Evolutionary conservation across 2,797 vertebrate genomes (phyloP), one percentile per base, ranked within the genome.

Genomic region (Danio albolineatus): DNA sequence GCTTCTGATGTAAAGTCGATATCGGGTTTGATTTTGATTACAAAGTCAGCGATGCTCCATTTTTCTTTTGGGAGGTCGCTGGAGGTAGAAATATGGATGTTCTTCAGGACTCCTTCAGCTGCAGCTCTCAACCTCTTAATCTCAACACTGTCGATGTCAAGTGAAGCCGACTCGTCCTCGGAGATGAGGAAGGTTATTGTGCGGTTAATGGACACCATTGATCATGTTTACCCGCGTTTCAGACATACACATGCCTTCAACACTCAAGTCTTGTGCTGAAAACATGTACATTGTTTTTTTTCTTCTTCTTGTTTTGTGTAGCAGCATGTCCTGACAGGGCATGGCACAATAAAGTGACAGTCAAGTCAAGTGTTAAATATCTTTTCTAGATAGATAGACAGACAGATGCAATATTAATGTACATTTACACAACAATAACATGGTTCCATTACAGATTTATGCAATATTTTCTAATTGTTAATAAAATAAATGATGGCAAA

Each of bases 61-160:
- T 65, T 59, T 65, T 57, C 62, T 49, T 76, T 56, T 28, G 21
- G 48, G 48, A 81, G 65, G 57, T 57, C 10, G 53, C 49, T n/a
- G 10, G 38, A 16, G 43, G 28, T 77, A 66, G 72, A 75, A 61
- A 49, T 46, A 77, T 72, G 59, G 51, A 17, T 53, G 28, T 78
- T 82, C 53, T 77, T 78, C 51, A 77, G 46, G 65, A 49, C 51
- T 43, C 43, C 10, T 59, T 72, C 16, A 57, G 64, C 54, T 39
- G 60, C 17, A n/a, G 39, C 59, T 49, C 43, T 62, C 21, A 57
- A 73, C 51, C 80, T 82, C 80, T 82, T 82, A 51, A 82, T 77
- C 67, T 56, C 48, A n/a, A 43, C 19, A 54, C 48, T 65, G 73
- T 56, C 48, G 54, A 65, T 43, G n/a, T 77, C 53, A 41, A 77